Evolutionary conservation across 2,888 invertebrate genomes (phyloP), one percentile per base, ranked within the genome.

Genomic region (Pseudococcus jackbeardsleyi): DNA sequence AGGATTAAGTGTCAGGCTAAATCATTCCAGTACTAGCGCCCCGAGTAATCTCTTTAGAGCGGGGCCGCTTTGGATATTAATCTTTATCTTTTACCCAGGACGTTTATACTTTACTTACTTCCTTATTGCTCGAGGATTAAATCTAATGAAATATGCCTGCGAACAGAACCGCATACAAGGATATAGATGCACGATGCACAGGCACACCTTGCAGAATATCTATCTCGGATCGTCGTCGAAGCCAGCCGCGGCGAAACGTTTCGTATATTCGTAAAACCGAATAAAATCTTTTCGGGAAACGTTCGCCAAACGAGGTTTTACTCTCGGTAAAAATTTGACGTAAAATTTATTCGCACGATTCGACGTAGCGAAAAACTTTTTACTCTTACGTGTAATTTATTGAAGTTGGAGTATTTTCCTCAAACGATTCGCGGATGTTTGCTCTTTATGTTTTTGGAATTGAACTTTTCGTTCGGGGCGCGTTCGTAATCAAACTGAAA

Each of bases 131-230:
- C 19, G 22, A 68, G 86, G 86, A 86, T 86, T 86, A 86, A 86
- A 86, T 86, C 86, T 64, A 86, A 86, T 86, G 86, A 86, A 86
- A 86, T 86, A 68, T 86, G 86, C 86, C 86, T 86, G 33, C 86
- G 68, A 86, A 68, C 64, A 64, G 54, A 86, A 68, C 68, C 86
- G 86, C 86, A 86, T 86, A 68, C 15, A 64, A 9, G 22, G 64
- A 64, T 39, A 39, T 39, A 39, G 5, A 15, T 22, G 64, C 22
- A 22, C 64, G 39, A 12, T 64, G 39, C 54, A 59, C 39, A 33
- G 72, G 26, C 33, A 64, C 64, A 64, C 22, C 19, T 64, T 64
- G n/a, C 4, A 72, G 42, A 5, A 15, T 72, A 72, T n/a, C 15
- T 39, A 82, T n/a, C 11, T 19, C 79, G 12, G 12, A 33, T 42